Conservation (phyloP, 1,140 invertebrate species). For the Penaeus indicus region DNA sequence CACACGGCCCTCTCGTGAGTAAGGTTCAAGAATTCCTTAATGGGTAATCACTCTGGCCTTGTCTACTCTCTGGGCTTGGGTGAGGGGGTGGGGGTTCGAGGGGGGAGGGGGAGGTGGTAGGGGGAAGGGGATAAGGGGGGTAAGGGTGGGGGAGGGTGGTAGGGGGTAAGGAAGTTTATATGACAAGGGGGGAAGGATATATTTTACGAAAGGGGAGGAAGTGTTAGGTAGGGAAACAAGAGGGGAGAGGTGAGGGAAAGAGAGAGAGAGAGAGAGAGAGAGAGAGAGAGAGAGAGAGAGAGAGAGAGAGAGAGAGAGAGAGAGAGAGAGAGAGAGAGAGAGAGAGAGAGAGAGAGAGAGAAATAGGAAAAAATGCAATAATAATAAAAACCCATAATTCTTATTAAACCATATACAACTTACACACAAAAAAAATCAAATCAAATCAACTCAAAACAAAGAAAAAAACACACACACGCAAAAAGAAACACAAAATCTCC, state of each 20-base stretch:
- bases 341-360: not conserved
- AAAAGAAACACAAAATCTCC: too few species aligned
- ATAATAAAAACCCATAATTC: too few species aligned
- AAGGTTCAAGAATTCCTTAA: not conserved
- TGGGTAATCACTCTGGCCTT: too few species aligned
- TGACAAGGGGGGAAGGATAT: not conserved
- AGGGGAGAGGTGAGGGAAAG: not conserved
- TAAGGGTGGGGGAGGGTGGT: not conserved
- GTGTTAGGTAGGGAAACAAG: not conserved
- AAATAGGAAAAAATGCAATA: not conserved
- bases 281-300: constrained; percentile 35
- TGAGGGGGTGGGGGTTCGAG: too few species aligned
- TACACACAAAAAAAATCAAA: too few species aligned
- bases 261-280: constrained; percentile 23
- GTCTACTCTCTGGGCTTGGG: too few species aligned
- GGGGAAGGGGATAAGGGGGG: not conserved
- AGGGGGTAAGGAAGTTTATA: not conserved
- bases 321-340: constrained; percentile 18
- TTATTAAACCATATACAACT: too few species aligned
- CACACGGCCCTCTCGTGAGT: not conserved
- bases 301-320: constrained; percentile 29
- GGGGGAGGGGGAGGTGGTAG: too few species aligned
- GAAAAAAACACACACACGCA: too few species aligned
- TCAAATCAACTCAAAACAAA: too few species aligned
- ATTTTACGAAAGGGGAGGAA: not conserved